Base-by-base conservation (phyloP, 2,113 vertebrate species). In the Isichthys henryi region DNA sequence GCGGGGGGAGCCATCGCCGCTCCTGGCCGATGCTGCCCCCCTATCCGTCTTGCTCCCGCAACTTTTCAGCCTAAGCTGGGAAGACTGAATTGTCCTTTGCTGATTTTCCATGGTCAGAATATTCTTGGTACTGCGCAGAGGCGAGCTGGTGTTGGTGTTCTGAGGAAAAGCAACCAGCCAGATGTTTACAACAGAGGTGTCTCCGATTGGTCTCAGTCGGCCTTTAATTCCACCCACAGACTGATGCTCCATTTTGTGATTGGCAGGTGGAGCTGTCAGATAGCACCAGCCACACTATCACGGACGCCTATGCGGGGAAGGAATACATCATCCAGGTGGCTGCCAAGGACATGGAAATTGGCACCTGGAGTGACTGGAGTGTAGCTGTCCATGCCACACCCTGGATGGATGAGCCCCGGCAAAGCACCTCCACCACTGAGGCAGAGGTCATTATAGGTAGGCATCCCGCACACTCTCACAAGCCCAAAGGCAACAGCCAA, bases 261-360 rank as follows among this genome's bases (percentile, higher is more conserved):
- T 91, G 88, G 82, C 93, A 99, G 98, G 97, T 99, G 1, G 98
- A 99, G 93, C 95, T 99, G 23, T 97, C 98, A 0, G 98, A 99
- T 0, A 98, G 97, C 91, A 99, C 97, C 0, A 95, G 96, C 0
- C 98, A 99, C 95, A 98, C 95, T 92, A 99, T 99, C 95, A 99
- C 98, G 0, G 98, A 99, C 0, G 98, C 98, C 89, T 98, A 97
- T 0, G 96, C 97, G 0, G 98, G 98, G 89, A 99, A 99, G 93
- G 98, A 99, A 58, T 99, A 99, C 94, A 99, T 99, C 94, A 99
- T 99, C 95, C 98, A 99, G 93, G 97, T 99, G 90, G 98, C 98
- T 0, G 97, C 98, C 91, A 99, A 99, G 93, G 98, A 99, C 96
- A 98, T 96, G 0, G 98, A 99, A 93, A 98, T 99, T 0, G 98